Conservation (phyloP, 2,113 vertebrate species). For the Nannobrachium achirus region DNA sequence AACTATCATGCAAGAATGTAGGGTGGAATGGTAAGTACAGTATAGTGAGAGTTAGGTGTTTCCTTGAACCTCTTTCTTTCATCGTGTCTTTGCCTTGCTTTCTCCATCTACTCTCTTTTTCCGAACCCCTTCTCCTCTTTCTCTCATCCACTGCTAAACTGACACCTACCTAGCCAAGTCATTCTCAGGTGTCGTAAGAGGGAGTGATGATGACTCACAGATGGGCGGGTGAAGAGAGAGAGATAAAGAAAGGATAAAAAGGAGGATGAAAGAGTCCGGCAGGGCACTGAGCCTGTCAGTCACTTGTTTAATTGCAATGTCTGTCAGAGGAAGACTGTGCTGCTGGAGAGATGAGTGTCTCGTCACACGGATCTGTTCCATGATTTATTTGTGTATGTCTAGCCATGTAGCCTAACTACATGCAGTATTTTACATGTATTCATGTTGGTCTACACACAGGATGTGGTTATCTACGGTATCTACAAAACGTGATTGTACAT, state of each 20-base stretch:
- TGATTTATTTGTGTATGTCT: too few species aligned
- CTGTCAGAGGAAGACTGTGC: conserved; percentile 41
- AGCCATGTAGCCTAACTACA: too few species aligned
- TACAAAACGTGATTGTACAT: too few species aligned
- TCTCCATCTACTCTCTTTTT: conserved; percentile 5
- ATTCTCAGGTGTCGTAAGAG: conserved; percentile 53
- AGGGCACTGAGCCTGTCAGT: conserved; percentile 46
- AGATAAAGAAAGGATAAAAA: conserved; percentile 48
- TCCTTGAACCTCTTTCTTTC: background rate
- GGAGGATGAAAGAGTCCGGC: conserved; percentile 49
- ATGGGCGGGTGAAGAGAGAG: conserved; percentile 22
- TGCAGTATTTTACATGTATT: too few species aligned
- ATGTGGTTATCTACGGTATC: too few species aligned
- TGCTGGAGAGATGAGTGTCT: conserved; percentile 28
- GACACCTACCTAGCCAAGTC: conserved; percentile 46
- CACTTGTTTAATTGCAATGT: conserved; percentile 62
- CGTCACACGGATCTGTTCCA: conserved; percentile 20
- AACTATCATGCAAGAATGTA: too few species aligned
- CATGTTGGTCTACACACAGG: too few species aligned
- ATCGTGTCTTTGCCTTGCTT: background rate
- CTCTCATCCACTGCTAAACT: conserved; percentile 21
- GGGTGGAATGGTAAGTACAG: background rate
- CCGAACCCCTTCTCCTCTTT: conserved; percentile 3
- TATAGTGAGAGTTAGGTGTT: background rate
- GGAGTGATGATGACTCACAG: conserved; percentile 56